Percentiles rank a stretch among this genome's conserved stretches.
Conservation (phyloP, 2,888 invertebrate species). For the Cephonodes hylas region DNA sequence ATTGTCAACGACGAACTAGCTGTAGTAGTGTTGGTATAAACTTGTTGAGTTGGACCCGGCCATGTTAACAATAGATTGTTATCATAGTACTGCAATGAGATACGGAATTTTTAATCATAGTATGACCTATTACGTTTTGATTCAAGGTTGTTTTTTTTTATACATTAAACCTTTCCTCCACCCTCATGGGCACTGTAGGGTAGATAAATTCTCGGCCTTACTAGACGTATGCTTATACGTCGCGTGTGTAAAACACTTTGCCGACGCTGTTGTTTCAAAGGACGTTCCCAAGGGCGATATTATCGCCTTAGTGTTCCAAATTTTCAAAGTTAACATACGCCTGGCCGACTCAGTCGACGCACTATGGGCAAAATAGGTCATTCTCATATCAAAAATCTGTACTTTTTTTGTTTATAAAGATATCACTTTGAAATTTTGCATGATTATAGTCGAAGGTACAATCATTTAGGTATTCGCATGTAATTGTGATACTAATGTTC, state of each 20-base stretch:
- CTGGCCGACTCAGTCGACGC: slow-evolving; percentile 31
- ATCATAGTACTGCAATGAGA: too few relatives aligned
- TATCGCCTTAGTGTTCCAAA: slow-evolving; percentile 37
- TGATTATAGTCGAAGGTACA: too few relatives aligned
- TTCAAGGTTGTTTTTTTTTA: not conserved
- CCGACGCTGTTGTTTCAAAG: slow-evolving; percentile 37
- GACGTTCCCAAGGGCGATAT: slow-evolving; percentile 41
- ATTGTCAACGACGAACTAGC: slow-evolving; percentile 21
- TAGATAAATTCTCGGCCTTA: not conserved
- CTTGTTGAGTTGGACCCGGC: too few relatives aligned
- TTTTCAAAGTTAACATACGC: slow-evolving; percentile 36
- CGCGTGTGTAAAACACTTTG: slow-evolving; percentile 28
- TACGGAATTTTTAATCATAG: too few relatives aligned
- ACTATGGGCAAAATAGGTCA: too few relatives aligned
- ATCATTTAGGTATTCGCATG: too few relatives aligned
- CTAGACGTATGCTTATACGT: slow-evolving; percentile 1
- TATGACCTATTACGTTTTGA: not conserved
- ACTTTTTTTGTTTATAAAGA: too few relatives aligned
- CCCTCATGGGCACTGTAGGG: not conserved
- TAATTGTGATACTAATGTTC: too few relatives aligned
- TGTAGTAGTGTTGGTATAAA: not conserved
- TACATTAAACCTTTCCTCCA: not conserved
- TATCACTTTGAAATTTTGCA: too few relatives aligned
- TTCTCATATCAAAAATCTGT: too few relatives aligned
- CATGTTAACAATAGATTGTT: too few relatives aligned